phyloP scores from a whole-genome alignment of 2,797 vertebrate genomes.

The Coranthus polyacanthus region DNA sequence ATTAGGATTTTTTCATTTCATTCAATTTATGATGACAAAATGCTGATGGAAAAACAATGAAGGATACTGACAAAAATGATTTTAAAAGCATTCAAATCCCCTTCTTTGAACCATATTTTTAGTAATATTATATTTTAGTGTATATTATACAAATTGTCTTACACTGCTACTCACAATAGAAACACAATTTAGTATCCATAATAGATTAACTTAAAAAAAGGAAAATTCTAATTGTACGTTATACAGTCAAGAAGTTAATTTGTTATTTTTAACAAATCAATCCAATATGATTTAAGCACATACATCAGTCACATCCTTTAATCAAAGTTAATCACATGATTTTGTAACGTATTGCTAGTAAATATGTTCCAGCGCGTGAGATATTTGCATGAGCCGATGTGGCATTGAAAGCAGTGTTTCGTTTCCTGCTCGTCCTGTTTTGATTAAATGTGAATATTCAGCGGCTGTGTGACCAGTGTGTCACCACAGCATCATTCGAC shows the following conservation, averaged over 20 bases:
- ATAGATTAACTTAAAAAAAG: neutral
- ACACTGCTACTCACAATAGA: neutral
- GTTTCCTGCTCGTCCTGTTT: neutral
- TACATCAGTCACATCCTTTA: neutral
- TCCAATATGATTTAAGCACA: neutral
- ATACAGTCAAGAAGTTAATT: neutral
- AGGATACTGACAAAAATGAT: neutral
- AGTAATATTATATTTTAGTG: too few relatives aligned
- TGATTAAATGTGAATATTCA: slow-evolving; percentile 32
- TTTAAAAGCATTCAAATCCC: too few relatives aligned
- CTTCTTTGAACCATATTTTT: neutral
- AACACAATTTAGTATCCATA: neutral
- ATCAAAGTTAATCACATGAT: neutral
- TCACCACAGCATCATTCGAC: slow-evolving; percentile 35
- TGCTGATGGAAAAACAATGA: fast-evolving
- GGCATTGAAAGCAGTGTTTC: slow-evolving; percentile 6
- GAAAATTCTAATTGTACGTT: neutral
- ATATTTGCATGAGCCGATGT: too few relatives aligned
- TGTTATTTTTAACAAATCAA: neutral
- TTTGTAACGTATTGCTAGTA: too few relatives aligned
- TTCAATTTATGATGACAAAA: neutral
- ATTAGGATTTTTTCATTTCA: neutral
- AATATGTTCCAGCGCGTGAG: too few relatives aligned
- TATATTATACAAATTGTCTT: neutral
- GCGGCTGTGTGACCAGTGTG: slow-evolving; percentile 19